A percentile compares a stretch with the other conserved stretches of the same genome.
These are phyloP conservation scores for Chamaea fasciata DNA, from an alignment of 2,113 vertebrate species.

Conservation along the genomic window DNA sequence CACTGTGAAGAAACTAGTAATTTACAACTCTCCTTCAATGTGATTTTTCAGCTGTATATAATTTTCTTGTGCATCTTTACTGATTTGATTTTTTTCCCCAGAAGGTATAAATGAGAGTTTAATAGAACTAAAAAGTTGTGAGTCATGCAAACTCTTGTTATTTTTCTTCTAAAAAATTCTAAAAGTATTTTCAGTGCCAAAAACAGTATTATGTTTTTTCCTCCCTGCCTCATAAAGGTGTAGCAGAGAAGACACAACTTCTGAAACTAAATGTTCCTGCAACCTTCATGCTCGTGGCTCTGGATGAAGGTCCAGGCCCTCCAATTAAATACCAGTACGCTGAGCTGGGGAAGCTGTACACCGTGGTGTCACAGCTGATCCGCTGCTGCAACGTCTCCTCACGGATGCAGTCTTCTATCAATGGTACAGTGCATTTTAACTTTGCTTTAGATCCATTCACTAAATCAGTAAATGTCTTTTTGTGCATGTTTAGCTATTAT, in stretches of 20 bases:
- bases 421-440: constrained; percentile 75
- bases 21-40: not conserved
- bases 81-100: not conserved
- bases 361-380: constrained; percentile 95
- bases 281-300: constrained; percentile 97
- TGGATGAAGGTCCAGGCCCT: constrained; percentile 98
- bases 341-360: constrained; percentile 96
- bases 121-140: not conserved
- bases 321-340: constrained; percentile 99
- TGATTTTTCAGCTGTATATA: not conserved
- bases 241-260: constrained; percentile 97
- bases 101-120: not conserved
- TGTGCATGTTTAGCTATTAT: not conserved
- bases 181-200: not conserved
- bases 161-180: not conserved
- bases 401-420: constrained; percentile 98
- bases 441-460: not conserved
- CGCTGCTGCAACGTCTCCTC: constrained; percentile 97
- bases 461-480: not conserved
- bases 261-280: constrained; percentile 95
- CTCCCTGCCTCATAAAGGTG: constrained; percentile 67
- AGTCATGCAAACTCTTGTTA: not conserved
- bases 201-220: not conserved
- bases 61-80: not conserved
- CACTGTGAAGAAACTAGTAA: not conserved